Conservation (phyloP, 2,888 invertebrate genomes). For the Caenorhabditis sp. region DNA sequence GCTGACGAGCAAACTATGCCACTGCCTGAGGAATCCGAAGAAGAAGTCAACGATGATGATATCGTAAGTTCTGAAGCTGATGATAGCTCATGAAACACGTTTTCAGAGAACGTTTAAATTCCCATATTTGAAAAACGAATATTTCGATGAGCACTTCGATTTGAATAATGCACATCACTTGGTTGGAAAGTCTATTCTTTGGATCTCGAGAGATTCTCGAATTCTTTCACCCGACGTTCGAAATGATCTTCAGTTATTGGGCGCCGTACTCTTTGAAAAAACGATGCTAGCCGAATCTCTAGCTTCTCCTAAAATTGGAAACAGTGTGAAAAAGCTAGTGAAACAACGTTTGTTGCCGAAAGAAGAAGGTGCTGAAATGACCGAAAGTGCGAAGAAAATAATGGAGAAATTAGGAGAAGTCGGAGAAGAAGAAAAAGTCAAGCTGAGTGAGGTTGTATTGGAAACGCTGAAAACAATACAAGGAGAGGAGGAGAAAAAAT, state of each 20-base stretch:
- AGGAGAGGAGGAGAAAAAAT: constrained; percentile 28
- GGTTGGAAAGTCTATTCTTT: constrained; percentile 82
- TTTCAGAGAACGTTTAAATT: constrained; percentile 81
- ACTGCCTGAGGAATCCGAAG: constrained; percentile 66
- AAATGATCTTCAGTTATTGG: constrained; percentile 33
- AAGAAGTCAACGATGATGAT: constrained; percentile 61
- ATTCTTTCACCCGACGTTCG: constrained; percentile 14
- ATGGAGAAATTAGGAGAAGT: constrained; percentile 28
- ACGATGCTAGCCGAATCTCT: constrained; percentile 8
- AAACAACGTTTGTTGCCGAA: constrained; percentile 21
- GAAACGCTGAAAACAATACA: constrained; percentile 23
- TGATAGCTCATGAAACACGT: too few species aligned
- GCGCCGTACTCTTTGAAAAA: constrained; percentile 39
- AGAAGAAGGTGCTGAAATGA: constrained; percentile 27
- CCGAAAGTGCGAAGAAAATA: constrained; percentile 20
- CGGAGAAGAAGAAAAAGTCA: constrained; percentile 3
- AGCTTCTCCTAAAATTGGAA: constrained; percentile 8
- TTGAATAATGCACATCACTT: constrained; percentile 79
- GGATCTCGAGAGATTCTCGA: constrained; percentile 54
- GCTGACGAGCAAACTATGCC: constrained; percentile 48
- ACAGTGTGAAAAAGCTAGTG: constrained; percentile 25
- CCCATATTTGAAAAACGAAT: constrained; percentile 82
- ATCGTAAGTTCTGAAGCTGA: constrained; percentile 37
- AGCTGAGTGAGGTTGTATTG: constrained; percentile 22
- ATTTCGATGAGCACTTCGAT: constrained; percentile 89